phyloP scores from a whole-genome alignment of 2,113 vertebrate genomes.

The Alethe castanea region DNA sequence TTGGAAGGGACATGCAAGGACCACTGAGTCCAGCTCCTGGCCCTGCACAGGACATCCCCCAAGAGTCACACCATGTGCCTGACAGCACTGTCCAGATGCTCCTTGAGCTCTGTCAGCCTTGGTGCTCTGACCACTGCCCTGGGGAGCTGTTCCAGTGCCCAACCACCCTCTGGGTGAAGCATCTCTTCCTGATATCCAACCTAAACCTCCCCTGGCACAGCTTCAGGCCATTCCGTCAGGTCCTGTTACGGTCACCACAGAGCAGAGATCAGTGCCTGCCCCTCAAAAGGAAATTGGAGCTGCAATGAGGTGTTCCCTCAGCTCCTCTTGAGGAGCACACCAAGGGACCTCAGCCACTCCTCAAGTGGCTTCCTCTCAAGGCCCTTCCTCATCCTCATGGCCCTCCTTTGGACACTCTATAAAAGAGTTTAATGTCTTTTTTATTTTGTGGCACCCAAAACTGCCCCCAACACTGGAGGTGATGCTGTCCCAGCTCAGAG shows the following conservation, averaged over 20 bases:
- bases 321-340: background rate
- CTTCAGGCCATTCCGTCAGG: background rate
- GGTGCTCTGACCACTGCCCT: background rate
- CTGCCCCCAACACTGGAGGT: background rate
- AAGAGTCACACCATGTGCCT: background rate
- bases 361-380: accelerated
- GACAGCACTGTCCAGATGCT: accelerated
- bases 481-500: background rate
- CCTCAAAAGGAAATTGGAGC: background rate
- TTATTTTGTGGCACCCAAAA: accelerated
- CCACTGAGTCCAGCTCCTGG: background rate
- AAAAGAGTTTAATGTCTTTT: background rate
- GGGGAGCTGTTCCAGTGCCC: background rate
- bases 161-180: accelerated
- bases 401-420: background rate
- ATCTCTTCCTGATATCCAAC: background rate
- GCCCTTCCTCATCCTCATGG: accelerated
- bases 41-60: too few relatives aligned
- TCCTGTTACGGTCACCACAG: background rate
- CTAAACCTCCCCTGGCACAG: accelerated
- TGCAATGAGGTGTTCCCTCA: background rate
- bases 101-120: background rate
- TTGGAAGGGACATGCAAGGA: background rate
- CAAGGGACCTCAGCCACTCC: background rate
- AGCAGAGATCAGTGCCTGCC: background rate